Evolutionary conservation across 2,797 vertebrate species (phyloP).

Genomic region (Tangara arthus): DNA sequence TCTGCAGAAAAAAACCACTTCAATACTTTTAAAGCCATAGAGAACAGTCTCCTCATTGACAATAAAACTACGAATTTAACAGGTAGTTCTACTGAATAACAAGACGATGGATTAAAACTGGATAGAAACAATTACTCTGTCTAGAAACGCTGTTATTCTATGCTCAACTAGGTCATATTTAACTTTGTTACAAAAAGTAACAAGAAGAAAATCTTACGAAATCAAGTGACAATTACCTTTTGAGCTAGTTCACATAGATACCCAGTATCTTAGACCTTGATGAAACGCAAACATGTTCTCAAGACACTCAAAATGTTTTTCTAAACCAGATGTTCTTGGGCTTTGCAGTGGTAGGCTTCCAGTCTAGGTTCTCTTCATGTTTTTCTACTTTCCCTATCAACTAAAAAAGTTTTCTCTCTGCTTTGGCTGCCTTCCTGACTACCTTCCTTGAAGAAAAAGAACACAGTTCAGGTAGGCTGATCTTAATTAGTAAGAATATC

Average conservation of each 20-base stretch:
- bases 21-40: neutral
- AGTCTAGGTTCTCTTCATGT: neutral
- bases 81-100: neutral
- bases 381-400: neutral
- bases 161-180: neutral
- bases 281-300: neutral
- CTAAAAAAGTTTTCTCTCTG: neutral
- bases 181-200: neutral
- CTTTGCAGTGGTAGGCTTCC: neutral
- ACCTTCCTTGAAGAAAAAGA: neutral
- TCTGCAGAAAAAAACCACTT: neutral
- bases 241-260: neutral
- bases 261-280: neutral
- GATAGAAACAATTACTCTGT: neutral
- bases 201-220: neutral
- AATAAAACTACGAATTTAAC: neutral
- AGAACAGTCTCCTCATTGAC: neutral
- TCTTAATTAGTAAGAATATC: neutral
- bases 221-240: neutral
- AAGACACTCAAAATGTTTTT: neutral
- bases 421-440: neutral
- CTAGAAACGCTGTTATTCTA: neutral
- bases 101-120: neutral
- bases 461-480: neutral
- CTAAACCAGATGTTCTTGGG: neutral